A percentile compares a stretch with the other conserved stretches of the same genome.
Evolutionary conservation across 2,113 vertebrate species (phyloP).

Genomic region (Tiliqua scincoides): DNA sequence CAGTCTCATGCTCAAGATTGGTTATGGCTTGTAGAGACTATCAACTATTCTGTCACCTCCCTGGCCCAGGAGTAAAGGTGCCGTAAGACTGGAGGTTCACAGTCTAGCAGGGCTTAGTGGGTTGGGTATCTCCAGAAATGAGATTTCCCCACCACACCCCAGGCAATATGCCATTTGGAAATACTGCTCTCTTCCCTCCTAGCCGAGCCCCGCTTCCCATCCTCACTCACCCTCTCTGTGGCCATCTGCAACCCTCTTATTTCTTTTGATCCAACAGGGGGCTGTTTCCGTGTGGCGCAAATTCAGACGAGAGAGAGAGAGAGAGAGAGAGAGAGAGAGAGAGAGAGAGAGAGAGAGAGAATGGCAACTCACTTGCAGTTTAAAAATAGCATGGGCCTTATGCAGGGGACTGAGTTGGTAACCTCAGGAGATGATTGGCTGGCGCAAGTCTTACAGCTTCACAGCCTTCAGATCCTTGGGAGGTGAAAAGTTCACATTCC

Average conservation of each 20-base stretch:
- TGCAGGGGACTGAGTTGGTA: rapidly evolving
- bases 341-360: rapidly evolving
- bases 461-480: rapidly evolving
- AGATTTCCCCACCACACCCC: too few species aligned
- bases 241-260: neutral
- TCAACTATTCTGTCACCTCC: neutral
- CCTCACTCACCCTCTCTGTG: neutral
- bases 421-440: slow-evolving; percentile 8
- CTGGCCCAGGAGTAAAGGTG: too few species aligned
- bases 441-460: rapidly evolving
- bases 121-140: neutral
- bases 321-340: rapidly evolving
- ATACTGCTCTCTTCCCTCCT: neutral
- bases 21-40: neutral
- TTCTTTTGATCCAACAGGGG: neutral
- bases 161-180: neutral
- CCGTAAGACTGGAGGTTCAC: neutral
- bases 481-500: slow-evolving; percentile 31
- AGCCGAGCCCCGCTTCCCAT: neutral
- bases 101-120: neutral
- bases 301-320: neutral
- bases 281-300: neutral
- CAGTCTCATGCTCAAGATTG: neutral
- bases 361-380: neutral
- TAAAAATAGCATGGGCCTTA: slow-evolving; percentile 60